Evolutionary conservation across 2,888 invertebrate species (phyloP).

Genomic region (Stenodera caucasica): DNA sequence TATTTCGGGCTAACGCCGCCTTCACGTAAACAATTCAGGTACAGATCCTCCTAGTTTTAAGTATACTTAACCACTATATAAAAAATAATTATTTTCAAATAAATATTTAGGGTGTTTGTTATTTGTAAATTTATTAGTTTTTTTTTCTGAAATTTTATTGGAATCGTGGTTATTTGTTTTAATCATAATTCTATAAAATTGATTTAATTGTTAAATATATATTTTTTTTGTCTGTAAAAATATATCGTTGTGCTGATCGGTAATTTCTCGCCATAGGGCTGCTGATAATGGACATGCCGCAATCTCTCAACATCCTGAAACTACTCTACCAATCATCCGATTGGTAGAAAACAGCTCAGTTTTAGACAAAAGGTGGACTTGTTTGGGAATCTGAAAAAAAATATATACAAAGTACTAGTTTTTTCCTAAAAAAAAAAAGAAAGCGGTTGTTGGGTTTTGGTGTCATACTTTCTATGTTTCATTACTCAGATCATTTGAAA

Average conservation of each 20-base stretch:
- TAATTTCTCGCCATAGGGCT: constrained; percentile 57
- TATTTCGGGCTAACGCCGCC: constrained; percentile 57
- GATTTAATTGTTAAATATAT: constrained; percentile 12
- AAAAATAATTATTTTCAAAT: constrained; percentile 15
- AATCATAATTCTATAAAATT: constrained; percentile 14
- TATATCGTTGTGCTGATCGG: constrained; percentile 49
- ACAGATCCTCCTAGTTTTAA: constrained; percentile 50
- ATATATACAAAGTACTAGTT: constrained; percentile 37
- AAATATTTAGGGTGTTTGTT: constrained; percentile 31
- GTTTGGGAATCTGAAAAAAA: constrained; percentile 39
- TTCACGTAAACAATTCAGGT: constrained; percentile 54
- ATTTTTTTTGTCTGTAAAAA: constrained; percentile 28
- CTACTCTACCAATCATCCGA: constrained; percentile 49
- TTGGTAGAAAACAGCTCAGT: constrained; percentile 48
- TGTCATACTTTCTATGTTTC: no score
- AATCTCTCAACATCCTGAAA: constrained; percentile 33
- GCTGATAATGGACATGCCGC: constrained; percentile 51
- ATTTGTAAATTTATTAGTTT: constrained; percentile 21
- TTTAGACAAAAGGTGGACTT: constrained; percentile 45
- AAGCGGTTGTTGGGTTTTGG: constrained; percentile 26
- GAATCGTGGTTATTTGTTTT: constrained; percentile 15
- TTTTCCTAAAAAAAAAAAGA: constrained; percentile 31
- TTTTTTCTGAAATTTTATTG: constrained; percentile 10
- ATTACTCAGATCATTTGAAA: no score
- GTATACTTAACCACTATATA: constrained; percentile 27